Base-by-base conservation (phyloP, 2,888 invertebrate genomes). In the Strigamia maritima region DNA sequence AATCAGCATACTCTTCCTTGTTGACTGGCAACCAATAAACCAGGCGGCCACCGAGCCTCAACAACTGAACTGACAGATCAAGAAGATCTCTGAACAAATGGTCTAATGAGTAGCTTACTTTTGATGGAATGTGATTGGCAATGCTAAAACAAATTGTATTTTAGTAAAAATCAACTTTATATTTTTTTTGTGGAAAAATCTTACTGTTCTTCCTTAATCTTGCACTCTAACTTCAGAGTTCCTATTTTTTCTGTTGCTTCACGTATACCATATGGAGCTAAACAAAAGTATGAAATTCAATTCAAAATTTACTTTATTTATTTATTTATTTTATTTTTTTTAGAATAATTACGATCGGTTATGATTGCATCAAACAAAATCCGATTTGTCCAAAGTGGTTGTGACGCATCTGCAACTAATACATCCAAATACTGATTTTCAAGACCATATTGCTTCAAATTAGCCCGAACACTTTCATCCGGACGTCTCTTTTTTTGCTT, bases 191-290 rank as follows among this genome's bases (percentile, higher is more conserved):
- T 19, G 1, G 19, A 78, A 65, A 77, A 1, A 75, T 35, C 81
- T 81, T 75, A 82, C 82, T 92, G 91, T 81, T 91, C 89, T 31
- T 91, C 90, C 7, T 90, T 89, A 14, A 93, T 89, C 1, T 88
- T 88, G 82, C 90, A 91, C 83, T 90, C 89, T 60, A 88, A 87
- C 82, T 82, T 84, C 78, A 80, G 82, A 6, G 85, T 84, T 35
- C 94, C 96, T 74, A 96, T 90, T 85, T 92, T 92, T 86, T 94
- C 94, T 0, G 94, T 94, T 0, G 97, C 90, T 87, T 99, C 99
- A 81, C 99, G 88, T 31, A 99, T 95, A 38, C 99, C 99, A 87
- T 99, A 99, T 0, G 99, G 99, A 26, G 98, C 98, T 97, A 84
- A 1, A 88, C 84, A 79, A 79, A 78, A 79, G 80, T 28, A 28